Percentiles rank a stretch among this genome's conserved stretches.
Conservation (phyloP, 2,888 invertebrate genomes). For the Drosophila monieri region DNA sequence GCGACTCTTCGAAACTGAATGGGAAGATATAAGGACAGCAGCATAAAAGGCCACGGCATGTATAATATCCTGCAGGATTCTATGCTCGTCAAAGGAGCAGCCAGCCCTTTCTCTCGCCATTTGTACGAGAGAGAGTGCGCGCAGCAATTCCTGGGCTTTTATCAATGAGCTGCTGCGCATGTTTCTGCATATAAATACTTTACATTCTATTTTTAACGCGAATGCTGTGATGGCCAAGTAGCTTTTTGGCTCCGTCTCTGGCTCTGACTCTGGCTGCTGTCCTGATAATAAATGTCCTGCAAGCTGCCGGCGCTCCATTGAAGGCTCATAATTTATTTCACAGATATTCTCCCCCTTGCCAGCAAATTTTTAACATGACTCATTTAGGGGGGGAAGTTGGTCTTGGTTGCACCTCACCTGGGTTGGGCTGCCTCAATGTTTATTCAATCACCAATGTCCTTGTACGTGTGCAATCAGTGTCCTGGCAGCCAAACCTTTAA, state of each 20-base stretch:
- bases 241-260: slow-evolving; percentile 1
- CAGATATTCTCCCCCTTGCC: background rate
- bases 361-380: background rate
- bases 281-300: slow-evolving; percentile 10
- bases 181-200: slow-evolving; percentile 66
- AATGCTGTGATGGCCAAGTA: slow-evolving; percentile 9
- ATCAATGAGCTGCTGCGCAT: slow-evolving; percentile 72
- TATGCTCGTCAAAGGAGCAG: slow-evolving; percentile 45
- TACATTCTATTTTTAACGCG: slow-evolving; percentile 59
- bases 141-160: slow-evolving; percentile 47
- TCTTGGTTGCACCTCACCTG: background rate
- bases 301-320: background rate
- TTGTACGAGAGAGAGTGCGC: slow-evolving; percentile 45
- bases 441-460: slow-evolving; percentile 1
- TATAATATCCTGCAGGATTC: slow-evolving; percentile 69
- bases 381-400: background rate
- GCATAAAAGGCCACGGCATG: slow-evolving; percentile 62
- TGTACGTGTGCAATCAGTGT: slow-evolving; percentile 10
- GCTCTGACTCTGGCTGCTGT: slow-evolving; percentile 4
- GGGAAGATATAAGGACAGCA: slow-evolving; percentile 59
- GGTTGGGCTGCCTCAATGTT: slow-evolving; percentile 2
- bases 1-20: slow-evolving; percentile 71
- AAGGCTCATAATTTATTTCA: background rate
- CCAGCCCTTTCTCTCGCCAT: slow-evolving; percentile 20
- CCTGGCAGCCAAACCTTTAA: background rate